A percentile compares a stretch with the other conserved stretches of the same genome.
Evolutionary conservation across 2,888 invertebrate genomes (phyloP).

Genomic region (Gryllus longicercus): DNA sequence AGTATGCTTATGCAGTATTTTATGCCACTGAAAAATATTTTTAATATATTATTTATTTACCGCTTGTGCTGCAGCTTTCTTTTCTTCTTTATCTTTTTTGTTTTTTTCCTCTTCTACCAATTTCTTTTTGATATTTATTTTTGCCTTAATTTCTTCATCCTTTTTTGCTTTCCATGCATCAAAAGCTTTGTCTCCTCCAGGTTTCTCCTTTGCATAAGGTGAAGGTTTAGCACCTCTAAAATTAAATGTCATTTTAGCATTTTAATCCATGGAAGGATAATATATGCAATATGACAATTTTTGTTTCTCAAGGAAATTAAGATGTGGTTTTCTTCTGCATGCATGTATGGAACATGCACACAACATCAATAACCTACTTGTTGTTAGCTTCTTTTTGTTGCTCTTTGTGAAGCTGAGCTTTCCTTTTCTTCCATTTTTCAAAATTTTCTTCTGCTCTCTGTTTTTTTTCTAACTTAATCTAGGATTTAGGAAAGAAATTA

Average conservation of each 20-base stretch:
- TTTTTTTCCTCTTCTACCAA: not conserved
- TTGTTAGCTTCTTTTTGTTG: constrained; percentile 3
- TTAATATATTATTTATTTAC: not conserved
- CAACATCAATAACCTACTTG: not conserved
- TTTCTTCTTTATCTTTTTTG: not conserved
- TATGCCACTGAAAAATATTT: not conserved
- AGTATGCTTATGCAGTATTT: not conserved
- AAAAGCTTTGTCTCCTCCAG: not conserved
- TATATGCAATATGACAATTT: too few species aligned
- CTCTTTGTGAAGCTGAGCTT: constrained; percentile 26
- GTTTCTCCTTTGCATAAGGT: constrained; percentile 18
- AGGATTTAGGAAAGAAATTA: constrained; percentile 22
- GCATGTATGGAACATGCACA: too few species aligned
- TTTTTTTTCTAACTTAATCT: constrained; percentile 30
- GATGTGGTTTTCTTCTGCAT: too few species aligned
- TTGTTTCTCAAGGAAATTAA: too few species aligned
- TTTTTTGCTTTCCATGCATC: constrained; percentile 24
- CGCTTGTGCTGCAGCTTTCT: not conserved
- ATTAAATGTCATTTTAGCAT: too few species aligned
- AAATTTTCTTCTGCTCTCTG: constrained; percentile 34
- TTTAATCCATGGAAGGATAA: too few species aligned
- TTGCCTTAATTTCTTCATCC: constrained; percentile 11
- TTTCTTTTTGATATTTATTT: not conserved
- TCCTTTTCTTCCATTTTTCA: constrained; percentile 32
- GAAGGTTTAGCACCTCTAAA: not conserved